Evolutionary conservation across 2,888 invertebrate species (phyloP).

Genomic region (Teleogryllus oceanicus): DNA sequence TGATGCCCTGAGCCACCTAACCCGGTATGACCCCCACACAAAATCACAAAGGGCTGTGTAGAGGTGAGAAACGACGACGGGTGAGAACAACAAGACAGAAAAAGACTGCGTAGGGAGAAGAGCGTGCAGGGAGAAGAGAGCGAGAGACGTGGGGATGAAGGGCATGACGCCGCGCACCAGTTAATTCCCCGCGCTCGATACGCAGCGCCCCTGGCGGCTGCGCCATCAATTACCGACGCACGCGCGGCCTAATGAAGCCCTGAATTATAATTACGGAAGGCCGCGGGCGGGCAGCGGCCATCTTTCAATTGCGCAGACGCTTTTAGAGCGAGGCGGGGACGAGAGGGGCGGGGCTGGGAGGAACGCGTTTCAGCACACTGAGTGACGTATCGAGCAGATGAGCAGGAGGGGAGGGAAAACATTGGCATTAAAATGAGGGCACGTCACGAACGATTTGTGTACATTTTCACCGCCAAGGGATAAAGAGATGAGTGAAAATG

Average conservation of each 20-base stretch:
- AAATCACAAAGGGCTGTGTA: background rate
- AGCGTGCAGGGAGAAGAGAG: background rate
- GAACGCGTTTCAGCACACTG: too few relatives aligned
- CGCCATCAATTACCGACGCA: background rate
- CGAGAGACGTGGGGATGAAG: background rate
- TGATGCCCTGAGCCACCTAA: too few relatives aligned
- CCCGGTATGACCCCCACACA: too few relatives aligned
- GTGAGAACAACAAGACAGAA: background rate
- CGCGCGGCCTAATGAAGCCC: background rate
- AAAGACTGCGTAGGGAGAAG: background rate
- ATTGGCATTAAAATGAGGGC: too few relatives aligned
- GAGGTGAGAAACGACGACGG: background rate
- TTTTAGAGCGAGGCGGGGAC: too few relatives aligned
- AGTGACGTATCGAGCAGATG: too few relatives aligned
- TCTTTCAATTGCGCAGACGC: background rate
- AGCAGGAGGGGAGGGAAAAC: too few relatives aligned
- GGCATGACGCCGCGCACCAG: background rate
- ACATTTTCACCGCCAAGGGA: too few relatives aligned
- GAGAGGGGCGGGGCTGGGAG: too few relatives aligned
- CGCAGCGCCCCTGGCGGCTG: background rate
- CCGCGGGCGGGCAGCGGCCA: background rate
- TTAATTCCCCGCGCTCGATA: background rate
- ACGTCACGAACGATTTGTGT: too few relatives aligned
- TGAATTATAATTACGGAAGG: conserved; percentile 1
- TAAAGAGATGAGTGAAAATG: too few relatives aligned